Evolutionary conservation across 2,113 vertebrate genomes (phyloP), one percentile per base, ranked within the genome.

Genomic region (Sciurus niger): DNA sequence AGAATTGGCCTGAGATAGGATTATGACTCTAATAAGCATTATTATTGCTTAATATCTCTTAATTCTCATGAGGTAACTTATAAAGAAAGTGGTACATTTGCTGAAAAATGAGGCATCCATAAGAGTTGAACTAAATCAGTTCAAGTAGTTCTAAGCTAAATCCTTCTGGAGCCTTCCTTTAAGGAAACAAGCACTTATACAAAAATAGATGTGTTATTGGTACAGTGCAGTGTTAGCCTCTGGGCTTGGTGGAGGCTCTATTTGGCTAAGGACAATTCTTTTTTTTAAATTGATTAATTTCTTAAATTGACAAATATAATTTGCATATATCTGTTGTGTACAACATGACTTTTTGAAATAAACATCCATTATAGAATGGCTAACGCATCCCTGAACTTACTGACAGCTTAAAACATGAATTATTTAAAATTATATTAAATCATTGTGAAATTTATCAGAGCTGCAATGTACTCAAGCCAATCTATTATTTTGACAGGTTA

Each of bases 1-100:
- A 95, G 85, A 83, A 79, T 91, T 94, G 83, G 58, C 86, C 74
- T 89, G 77, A 89, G 58, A 79, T 40, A 91, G 65, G 48, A 76
- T 91, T 91, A 84, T 32, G 43, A 28, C 55, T 96, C 67, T 83
- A 67, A 83, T 63, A 95, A 87, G 60, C 70, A 80, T n/a, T 40
- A 40, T 67, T 12, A 20, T 73, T 70, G 8, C 85, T 93, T 93
- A 77, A 43, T 85, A 73, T 53, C 68, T 96, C 84, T 95, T 84
- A 88, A 76, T 58, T 79, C 70, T 58, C 25, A 43, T 25, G 53
- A 34, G 13, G 85, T 86, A 70, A 89, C 77, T 96, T 91, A 92
- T 53, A 55, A 74, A 90, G 93, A 94, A 92, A 77, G 20, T 60
- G 74, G 74, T 17, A 86, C 87, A 55, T 83, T 91, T 70, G 74